phyloP scores from a whole-genome alignment of 2,888 invertebrate species.

The Clostera curtula region DNA sequence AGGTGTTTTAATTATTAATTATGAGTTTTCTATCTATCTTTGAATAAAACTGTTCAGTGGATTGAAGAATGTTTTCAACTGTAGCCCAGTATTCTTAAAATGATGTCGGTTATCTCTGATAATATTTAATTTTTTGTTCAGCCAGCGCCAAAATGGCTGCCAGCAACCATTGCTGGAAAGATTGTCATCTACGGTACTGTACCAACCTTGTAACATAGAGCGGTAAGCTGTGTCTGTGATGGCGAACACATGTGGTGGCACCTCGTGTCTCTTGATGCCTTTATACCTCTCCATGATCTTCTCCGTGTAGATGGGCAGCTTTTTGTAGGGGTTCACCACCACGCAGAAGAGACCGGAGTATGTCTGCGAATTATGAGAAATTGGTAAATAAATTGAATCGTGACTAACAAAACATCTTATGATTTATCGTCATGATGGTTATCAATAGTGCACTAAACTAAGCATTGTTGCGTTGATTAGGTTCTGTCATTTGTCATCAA shows the following conservation, averaged over 20 bases:
- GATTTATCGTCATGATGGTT: too few relatives aligned
- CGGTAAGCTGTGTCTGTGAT: constrained; percentile 99
- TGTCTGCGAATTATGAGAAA: constrained; percentile 82
- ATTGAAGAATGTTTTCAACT: too few relatives aligned
- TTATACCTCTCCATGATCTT: constrained; percentile 99
- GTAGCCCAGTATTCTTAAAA: too few relatives aligned
- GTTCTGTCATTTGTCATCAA: background rate
- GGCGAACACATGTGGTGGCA: constrained; percentile 99
- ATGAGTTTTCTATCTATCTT: too few relatives aligned
- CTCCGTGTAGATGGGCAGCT: constrained; percentile 99
- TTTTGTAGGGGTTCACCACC: constrained; percentile 99
- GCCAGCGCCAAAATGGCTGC: background rate
- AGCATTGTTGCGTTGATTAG: background rate
- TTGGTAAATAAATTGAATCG: background rate
- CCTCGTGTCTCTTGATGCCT: constrained; percentile 99
- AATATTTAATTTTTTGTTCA: too few relatives aligned
- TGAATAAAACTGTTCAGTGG: too few relatives aligned
- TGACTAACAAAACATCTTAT: background rate
- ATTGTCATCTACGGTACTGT: background rate
- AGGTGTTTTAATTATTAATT: too few relatives aligned
- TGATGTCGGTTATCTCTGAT: too few relatives aligned
- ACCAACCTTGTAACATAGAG: constrained; percentile 97
- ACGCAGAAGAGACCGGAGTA: constrained; percentile 99
- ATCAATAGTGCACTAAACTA: too few relatives aligned
- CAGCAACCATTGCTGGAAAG: background rate